Evolutionary conservation across 2,888 invertebrate species (phyloP).

Genomic region (Eurytoma adleriae): DNA sequence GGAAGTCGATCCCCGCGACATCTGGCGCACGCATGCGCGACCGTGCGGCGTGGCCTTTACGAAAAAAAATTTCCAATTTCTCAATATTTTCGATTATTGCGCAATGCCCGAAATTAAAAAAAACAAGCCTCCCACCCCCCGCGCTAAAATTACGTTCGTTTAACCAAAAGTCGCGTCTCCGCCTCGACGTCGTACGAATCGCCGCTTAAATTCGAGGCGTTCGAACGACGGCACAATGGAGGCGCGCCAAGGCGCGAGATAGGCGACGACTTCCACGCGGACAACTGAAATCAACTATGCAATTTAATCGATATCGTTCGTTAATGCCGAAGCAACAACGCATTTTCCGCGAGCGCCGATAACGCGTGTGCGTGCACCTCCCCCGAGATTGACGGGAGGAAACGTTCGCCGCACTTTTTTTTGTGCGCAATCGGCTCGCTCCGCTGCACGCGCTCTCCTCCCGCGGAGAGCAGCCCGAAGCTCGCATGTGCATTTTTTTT

Average conservation of each 20-base stretch:
- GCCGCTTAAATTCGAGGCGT: neutral
- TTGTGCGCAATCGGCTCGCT: neutral
- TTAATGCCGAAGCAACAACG: neutral
- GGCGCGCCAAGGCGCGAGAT: neutral
- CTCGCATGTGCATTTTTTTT: conserved; percentile 7
- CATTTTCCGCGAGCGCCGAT: neutral
- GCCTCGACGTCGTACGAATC: too few species aligned
- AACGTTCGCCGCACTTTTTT: neutral
- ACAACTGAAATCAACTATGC: conserved; percentile 64
- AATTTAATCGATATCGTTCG: conserved; percentile 62
- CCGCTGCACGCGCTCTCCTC: too few species aligned
- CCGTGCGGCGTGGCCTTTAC: conserved; percentile 26
- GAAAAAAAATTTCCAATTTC: conserved; percentile 28
- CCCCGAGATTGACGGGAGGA: too few species aligned
- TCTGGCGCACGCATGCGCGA: conserved; percentile 55
- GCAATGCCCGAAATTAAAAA: neutral
- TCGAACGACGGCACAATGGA: conserved; percentile 14
- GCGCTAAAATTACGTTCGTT: too few species aligned
- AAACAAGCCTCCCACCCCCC: too few species aligned
- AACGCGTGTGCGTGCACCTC: too few species aligned
- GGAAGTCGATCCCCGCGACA: conserved; percentile 61
- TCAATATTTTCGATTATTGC: neutral
- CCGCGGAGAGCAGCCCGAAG: too few species aligned
- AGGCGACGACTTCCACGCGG: neutral
- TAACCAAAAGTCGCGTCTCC: too few species aligned